Base-by-base conservation (phyloP, 2,797 vertebrate species). In the Sarcophilus harrisii region DNA sequence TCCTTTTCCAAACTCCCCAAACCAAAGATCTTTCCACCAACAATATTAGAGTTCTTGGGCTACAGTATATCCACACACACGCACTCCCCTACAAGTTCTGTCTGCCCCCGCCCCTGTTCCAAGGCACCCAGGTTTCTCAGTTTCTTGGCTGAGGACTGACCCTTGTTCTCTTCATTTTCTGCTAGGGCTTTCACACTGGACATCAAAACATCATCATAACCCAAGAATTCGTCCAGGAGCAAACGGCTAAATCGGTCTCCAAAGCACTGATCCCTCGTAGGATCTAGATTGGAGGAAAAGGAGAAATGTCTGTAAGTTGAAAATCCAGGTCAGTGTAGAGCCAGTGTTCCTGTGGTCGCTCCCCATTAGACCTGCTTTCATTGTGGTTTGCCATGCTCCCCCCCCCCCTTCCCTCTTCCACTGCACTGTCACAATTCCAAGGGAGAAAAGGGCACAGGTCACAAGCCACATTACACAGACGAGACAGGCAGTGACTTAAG, bases 201-300 rank as follows among this genome's bases (percentile, higher is more conserved):
- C 99, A 99, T 99, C 94, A 99, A 98, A 96, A 99, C 99, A 98
- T 99, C 99, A 0, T 99, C 99, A 0, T 99, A 99, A 58, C 99
- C 99, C 93, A 99, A 98, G 96, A 99, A 99, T 98, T 99, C 99
- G 0, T 99, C 99, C 52, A 99, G 98, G 97, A 99, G 98, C n/a
- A 99, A 99, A 93, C 99, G 99, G 91, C 99, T 99, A 98, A 99
- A 99, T 59, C 99, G 98, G 92, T 99, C 99, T 14, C 99, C 99
- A 12, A 99, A 99, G 97, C 99, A 99, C 98, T 99, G 99, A 97
- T 99, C 99, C 91, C 99, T 99, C 0, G 99, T 99, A 12, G 99
- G 99, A 93, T 99, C 99, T 99, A 96, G 29, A 32, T 81, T 81
- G 81, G 38, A 21, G 32, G 32, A 73, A 45, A 38, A 81, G 8